Conservation (phyloP, 2,113 vertebrate genomes). For the Anarhynchus alexandrinus region DNA sequence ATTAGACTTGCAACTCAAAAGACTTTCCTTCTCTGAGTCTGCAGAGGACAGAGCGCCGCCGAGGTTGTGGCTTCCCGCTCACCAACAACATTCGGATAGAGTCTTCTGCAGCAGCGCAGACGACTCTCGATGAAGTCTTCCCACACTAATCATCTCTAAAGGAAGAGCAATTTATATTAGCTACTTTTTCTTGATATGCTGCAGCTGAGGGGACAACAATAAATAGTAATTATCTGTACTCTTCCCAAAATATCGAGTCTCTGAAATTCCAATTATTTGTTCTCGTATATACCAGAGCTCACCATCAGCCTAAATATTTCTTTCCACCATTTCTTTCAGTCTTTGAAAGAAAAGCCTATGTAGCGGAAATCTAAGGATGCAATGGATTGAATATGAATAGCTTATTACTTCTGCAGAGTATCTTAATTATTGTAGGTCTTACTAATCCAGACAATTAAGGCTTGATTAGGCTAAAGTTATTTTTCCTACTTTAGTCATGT, state of each 20-base stretch:
- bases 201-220: constrained; percentile 25
- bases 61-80: neutral
- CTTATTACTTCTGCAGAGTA: neutral
- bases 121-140: neutral
- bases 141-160: neutral
- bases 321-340: neutral
- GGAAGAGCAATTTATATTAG: neutral
- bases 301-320: neutral
- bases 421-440: constrained; percentile 13
- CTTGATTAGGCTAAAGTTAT: constrained; percentile 52
- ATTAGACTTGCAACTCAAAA: neutral
- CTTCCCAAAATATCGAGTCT: neutral
- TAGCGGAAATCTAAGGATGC: neutral
- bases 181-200: neutral
- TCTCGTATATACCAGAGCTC: neutral
- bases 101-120: neutral
- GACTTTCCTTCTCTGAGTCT: neutral
- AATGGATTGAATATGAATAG: neutral
- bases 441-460: constrained; percentile 13
- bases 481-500: neutral
- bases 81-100: neutral
- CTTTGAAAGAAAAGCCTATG: neutral
- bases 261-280: neutral
- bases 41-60: neutral
- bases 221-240: constrained; percentile 20